Percentiles rank a stretch among this genome's conserved stretches.
phyloP scores from a whole-genome alignment of 2,797 vertebrate genomes.

The Chaetodon trifasciatus region DNA sequence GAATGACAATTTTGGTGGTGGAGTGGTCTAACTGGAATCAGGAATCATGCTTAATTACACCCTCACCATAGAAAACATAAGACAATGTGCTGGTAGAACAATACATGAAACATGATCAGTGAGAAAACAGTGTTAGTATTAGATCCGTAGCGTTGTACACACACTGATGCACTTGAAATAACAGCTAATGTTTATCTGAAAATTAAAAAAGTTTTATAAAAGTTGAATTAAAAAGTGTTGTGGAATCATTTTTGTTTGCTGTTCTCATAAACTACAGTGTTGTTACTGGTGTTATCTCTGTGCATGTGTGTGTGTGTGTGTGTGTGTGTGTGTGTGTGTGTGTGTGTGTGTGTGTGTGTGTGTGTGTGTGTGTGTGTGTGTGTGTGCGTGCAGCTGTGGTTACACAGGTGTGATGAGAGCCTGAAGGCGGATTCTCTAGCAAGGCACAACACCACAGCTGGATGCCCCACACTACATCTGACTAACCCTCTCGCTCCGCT shows the following conservation, averaged over 20 bases:
- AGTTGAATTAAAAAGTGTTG: constrained; percentile 33
- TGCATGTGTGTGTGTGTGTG: constrained; percentile 24
- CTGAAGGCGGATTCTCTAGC: constrained; percentile 70
- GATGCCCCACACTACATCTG: constrained; percentile 76
- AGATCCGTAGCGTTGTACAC: background rate
- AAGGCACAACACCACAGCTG: constrained; percentile 78
- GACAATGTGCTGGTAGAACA: background rate
- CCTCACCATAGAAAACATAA: background rate
- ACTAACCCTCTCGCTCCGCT: constrained; percentile 64
- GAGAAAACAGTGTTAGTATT: constrained; percentile 11
- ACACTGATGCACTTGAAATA: constrained; percentile 29
- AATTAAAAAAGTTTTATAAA: constrained; percentile 50
- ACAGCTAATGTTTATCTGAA: constrained; percentile 27
- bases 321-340: constrained; percentile 22
- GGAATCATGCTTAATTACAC: constrained; percentile 5
- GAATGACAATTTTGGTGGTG: background rate
- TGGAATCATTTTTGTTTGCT: constrained; percentile 34
- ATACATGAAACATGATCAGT: constrained; percentile 6
- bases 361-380: constrained; percentile 2
- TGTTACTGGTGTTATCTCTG: constrained; percentile 36
- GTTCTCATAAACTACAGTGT: constrained; percentile 19
- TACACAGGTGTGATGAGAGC: constrained; percentile 79
- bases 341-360: constrained; percentile 35
- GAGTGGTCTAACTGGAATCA: constrained; percentile 1
- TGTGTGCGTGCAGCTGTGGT: constrained; percentile 67